Conservation (phyloP, 2,888 invertebrate species). For the Hybos culiciformis region DNA sequence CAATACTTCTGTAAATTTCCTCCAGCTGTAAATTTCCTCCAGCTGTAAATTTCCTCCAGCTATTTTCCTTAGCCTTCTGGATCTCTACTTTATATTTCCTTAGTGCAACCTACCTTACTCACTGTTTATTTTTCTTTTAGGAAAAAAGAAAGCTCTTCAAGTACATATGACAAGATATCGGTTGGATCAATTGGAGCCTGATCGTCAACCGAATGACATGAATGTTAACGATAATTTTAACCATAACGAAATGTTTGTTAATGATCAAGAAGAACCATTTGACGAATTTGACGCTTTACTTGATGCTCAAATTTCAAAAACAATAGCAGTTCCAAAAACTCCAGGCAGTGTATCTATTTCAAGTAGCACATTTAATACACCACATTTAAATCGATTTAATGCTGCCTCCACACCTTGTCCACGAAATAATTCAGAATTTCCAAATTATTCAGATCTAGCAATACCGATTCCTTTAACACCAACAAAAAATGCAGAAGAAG, state of each 20-base stretch:
- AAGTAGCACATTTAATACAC: constrained; percentile 21
- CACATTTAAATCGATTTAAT: constrained; percentile 23
- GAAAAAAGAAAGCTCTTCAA: constrained; percentile 65
- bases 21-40: too few species aligned
- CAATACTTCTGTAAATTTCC: too few species aligned
- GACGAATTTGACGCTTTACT: constrained; percentile 52
- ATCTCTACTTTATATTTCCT: too few species aligned
- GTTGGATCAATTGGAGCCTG: constrained; percentile 35
- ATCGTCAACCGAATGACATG: constrained; percentile 29
- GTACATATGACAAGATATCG: constrained; percentile 50
- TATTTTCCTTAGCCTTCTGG: too few species aligned
- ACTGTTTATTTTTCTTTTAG: too few species aligned
- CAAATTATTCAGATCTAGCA: constrained; percentile 22
- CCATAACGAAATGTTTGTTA: constrained; percentile 19
- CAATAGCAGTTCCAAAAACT: constrained; percentile 30
- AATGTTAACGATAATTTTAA: constrained; percentile 39
- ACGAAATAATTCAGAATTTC: neutral
- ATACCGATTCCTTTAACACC: constrained; percentile 23
- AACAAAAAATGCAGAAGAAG: constrained; percentile 15
- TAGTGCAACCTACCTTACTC: too few species aligned
- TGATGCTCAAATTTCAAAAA: constrained; percentile 49
- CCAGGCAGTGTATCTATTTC: constrained; percentile 16
- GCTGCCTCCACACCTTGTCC: constrained; percentile 26
- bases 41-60: too few species aligned
- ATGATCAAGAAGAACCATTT: constrained; percentile 34